These are phyloP conservation scores for Eubasilissa splendida DNA, from an alignment of 2,888 invertebrate species.

Conservation along the genomic window DNA sequence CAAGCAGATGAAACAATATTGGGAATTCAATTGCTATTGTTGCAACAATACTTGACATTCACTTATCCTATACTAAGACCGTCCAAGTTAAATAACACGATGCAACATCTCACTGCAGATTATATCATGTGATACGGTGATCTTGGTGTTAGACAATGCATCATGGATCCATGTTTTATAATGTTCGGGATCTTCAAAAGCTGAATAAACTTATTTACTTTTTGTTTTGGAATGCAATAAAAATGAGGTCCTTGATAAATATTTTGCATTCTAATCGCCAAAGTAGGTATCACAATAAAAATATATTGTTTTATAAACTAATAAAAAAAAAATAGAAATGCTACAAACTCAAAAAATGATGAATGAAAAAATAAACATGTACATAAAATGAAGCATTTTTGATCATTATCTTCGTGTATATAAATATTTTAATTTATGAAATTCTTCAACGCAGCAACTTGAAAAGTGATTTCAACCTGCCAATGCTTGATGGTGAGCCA, in stretches of 20 bases:
- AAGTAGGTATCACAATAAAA: conserved; percentile 58
- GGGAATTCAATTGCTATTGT: background rate
- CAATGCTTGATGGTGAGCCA: conserved; percentile 58
- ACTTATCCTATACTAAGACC: conserved; percentile 26
- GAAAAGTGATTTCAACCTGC: conserved; percentile 56
- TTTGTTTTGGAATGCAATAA: conserved; percentile 56
- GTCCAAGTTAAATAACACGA: background rate
- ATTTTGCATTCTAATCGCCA: conserved; percentile 47
- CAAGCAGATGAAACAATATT: background rate
- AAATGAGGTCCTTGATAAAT: conserved; percentile 42
- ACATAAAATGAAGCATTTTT: conserved; percentile 57
- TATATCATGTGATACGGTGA: too few species aligned
- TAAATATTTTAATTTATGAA: conserved; percentile 51
- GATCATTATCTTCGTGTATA: conserved; percentile 56
- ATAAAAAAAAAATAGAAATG: conserved; percentile 50
- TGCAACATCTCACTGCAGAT: too few species aligned
- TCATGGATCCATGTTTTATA: background rate
- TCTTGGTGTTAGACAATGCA: background rate
- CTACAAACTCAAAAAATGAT: conserved; percentile 54
- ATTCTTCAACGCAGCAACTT: conserved; percentile 56
- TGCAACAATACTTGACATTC: conserved; percentile 19
- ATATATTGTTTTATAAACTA: conserved; percentile 51
- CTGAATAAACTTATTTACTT: background rate
- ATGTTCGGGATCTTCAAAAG: background rate
- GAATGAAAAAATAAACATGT: conserved; percentile 56